Conservation (phyloP, 1,140 invertebrate species). For the Drosophila azteca region DNA sequence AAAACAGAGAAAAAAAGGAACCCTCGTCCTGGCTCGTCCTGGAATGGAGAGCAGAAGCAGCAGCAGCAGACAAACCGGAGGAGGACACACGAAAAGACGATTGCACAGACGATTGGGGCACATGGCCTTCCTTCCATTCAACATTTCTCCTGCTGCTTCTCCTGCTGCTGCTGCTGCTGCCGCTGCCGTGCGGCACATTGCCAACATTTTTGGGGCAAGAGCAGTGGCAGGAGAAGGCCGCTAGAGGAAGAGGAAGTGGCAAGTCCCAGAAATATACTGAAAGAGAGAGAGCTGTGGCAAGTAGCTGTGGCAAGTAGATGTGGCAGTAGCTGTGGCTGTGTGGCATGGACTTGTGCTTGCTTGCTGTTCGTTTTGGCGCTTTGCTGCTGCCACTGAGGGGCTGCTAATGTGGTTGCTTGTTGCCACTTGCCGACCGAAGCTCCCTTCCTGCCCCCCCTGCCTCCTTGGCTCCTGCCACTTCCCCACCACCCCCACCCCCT, state of each 20-base stretch:
- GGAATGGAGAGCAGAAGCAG: conserved; percentile 2
- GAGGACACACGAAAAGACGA: conserved; percentile 53
- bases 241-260: background rate
- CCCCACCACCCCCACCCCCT: no score
- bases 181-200: conserved; percentile 56
- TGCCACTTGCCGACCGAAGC: conserved; percentile 27
- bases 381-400: conserved; percentile 14
- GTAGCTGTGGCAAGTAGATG: no score
- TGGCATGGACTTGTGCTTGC: conserved; percentile 14
- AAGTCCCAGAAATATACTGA: background rate
- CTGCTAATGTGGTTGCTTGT: conserved; percentile 66
- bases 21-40: background rate
- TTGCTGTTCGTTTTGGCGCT: conserved; percentile 56
- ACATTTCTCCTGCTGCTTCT: background rate
- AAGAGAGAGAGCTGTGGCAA: conserved; percentile 1
- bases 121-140: background rate
- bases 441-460: background rate
- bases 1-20: conserved; percentile 6
- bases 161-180: background rate
- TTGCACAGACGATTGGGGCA: conserved; percentile 51
- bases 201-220: conserved; percentile 62
- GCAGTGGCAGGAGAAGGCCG: background rate
- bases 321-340: no score
- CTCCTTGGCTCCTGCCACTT: background rate
- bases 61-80: conserved; percentile 55